A percentile compares a stretch with the other conserved stretches of the same genome.
Conservation (phyloP, 2,113 vertebrate genomes). For the Emydura subglobosa region DNA sequence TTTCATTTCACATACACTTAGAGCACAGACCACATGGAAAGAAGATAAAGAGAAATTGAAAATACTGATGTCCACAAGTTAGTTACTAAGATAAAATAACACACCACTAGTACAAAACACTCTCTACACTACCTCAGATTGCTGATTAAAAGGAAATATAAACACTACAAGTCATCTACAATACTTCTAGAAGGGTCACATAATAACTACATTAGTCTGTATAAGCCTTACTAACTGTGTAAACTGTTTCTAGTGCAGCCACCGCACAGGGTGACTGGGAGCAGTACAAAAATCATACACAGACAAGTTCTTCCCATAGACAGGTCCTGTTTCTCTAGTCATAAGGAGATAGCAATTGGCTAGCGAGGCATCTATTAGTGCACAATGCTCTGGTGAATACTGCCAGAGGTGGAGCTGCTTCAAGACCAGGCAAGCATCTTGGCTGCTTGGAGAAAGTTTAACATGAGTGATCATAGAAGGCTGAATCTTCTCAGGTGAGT, state of each 20-base stretch:
- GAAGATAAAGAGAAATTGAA: conserved; percentile 72
- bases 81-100: conserved; percentile 77
- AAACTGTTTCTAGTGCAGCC: conserved; percentile 58
- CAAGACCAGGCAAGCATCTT: not conserved
- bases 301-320: not conserved
- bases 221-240: conserved; percentile 42
- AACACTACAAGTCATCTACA: conserved; percentile 74
- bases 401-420: not conserved
- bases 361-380: not conserved
- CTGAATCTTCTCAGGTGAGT: conserved; percentile 24
- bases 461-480: not conserved
- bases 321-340: conserved; percentile 33
- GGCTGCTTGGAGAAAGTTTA: not conserved
- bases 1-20: conserved; percentile 88
- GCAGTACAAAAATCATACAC: not conserved
- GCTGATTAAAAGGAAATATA: conserved; percentile 76
- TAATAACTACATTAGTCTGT: conserved; percentile 65
- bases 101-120: conserved; percentile 81
- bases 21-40: conserved; percentile 83
- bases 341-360: not conserved
- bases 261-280: not conserved
- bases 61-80: conserved; percentile 79
- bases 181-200: conserved; percentile 49
- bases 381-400: not conserved
- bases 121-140: conserved; percentile 80